Evolutionary conservation across 2,888 invertebrate genomes (phyloP).

Genomic region (Odontomyia ornata): DNA sequence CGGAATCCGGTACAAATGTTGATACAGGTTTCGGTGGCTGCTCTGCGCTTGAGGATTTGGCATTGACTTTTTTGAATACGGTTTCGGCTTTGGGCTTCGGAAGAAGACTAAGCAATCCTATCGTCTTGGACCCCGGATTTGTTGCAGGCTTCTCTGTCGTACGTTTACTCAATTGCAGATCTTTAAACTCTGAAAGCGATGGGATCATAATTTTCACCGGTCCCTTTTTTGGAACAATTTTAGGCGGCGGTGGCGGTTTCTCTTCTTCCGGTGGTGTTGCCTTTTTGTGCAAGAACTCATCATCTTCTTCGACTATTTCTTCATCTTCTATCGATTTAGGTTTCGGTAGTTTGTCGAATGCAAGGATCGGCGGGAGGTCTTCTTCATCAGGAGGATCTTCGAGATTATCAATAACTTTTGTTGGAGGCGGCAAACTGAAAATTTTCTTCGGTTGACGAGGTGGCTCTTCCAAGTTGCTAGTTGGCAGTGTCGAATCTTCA

Average conservation of each 20-base stretch:
- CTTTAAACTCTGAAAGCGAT: conserved; percentile 68
- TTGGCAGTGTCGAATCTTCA: conserved; percentile 48
- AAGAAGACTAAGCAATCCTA: conserved; percentile 73
- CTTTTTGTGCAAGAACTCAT: conserved; percentile 72
- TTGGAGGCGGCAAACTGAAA: conserved; percentile 57
- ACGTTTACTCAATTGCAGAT: conserved; percentile 52
- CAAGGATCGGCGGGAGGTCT: conserved; percentile 47
- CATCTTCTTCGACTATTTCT: conserved; percentile 68
- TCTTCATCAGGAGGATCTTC: background rate
- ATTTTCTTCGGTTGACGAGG: conserved; percentile 45
- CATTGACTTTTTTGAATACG: conserved; percentile 56
- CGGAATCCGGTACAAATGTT: conserved; percentile 63
- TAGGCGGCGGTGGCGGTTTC: conserved; percentile 54
- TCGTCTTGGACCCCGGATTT: conserved; percentile 50
- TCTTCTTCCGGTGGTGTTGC: conserved; percentile 60
- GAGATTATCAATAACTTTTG: conserved; percentile 15
- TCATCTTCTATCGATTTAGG: conserved; percentile 54
- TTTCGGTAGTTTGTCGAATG: conserved; percentile 59
- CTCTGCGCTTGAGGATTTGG: conserved; percentile 66
- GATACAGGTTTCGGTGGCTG: conserved; percentile 63
- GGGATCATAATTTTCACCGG: conserved; percentile 75
- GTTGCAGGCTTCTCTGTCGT: background rate
- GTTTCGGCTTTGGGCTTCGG: conserved; percentile 72
- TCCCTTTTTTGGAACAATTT: conserved; percentile 57
- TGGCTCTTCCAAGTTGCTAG: conserved; percentile 48